Percentiles rank a stretch among this genome's conserved stretches.
Evolutionary conservation across 1,140 invertebrate genomes (phyloP).

Genomic region (Penaeus vannamei): DNA sequence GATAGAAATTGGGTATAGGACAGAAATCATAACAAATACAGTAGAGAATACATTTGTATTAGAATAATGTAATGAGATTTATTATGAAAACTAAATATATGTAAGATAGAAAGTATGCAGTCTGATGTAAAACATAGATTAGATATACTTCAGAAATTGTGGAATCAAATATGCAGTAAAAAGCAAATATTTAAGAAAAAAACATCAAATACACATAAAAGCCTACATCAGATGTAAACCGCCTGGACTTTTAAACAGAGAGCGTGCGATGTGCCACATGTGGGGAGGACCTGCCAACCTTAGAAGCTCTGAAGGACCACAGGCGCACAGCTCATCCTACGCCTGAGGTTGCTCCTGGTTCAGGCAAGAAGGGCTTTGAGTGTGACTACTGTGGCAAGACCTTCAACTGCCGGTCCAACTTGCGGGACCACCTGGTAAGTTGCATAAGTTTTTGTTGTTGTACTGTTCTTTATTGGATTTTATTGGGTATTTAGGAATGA

Average conservation of each 20-base stretch:
- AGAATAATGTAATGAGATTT: too few species aligned
- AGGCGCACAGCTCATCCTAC: conserved; percentile 60
- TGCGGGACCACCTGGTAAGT: conserved; percentile 63
- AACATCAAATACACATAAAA: not conserved
- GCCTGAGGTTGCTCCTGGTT: conserved; percentile 20
- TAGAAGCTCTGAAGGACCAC: conserved; percentile 65
- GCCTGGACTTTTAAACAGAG: not conserved
- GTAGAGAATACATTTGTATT: too few species aligned
- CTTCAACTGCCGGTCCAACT: conserved; percentile 65
- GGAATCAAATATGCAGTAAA: too few species aligned
- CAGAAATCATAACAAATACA: too few species aligned
- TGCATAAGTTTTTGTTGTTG: not conserved
- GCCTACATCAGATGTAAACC: not conserved
- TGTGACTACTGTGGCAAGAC: conserved; percentile 67
- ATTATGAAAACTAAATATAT: too few species aligned
- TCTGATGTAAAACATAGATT: too few species aligned
- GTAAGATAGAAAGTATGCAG: too few species aligned
- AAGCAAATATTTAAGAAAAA: too few species aligned
- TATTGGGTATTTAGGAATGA: not conserved
- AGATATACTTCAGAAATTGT: too few species aligned
- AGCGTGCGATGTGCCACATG: conserved; percentile 65
- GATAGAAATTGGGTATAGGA: too few species aligned
- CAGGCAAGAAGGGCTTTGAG: conserved; percentile 60
- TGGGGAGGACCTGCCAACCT: conserved; percentile 56
- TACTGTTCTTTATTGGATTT: not conserved